Base-by-base conservation (phyloP, 2,797 vertebrate species). In the Sebastes paucispinis region DNA sequence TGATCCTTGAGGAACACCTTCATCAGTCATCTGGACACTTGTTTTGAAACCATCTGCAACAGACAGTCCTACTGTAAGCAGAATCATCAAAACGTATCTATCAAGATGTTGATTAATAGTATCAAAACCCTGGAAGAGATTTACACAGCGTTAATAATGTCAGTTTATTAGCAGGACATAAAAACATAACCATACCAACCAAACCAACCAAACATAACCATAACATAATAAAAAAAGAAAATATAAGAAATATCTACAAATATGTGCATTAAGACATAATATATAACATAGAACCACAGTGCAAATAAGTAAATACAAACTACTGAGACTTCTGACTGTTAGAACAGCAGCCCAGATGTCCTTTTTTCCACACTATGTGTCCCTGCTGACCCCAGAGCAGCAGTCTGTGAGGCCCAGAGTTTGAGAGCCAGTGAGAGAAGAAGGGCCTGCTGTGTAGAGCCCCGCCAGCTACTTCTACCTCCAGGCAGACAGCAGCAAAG, bases 401-500 rank as follows among this genome's bases (percentile, higher is more conserved):
- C 52, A 73, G 63, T 79, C 57, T 72, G 68, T 54, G 66, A 80
- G 75, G 68, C 63, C 63, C 8, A 36, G 27, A 32, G 24, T 66
- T 72, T 43, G 12, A 73, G 67, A 77, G 54, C 50, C 34, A 50
- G 43, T 24, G 59, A 64, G 52, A 16, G 73, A 58, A 79, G 52
- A 67, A 25, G 50, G 65, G 69, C 63, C 52, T 29, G 67, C 20
- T 72, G 55, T 65, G 47, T 68, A 72, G 79, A 70, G 52, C 3
- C 4, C 8, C 32, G 65, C 67, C 82, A 82, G 70, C 20, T 57
- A 39, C 52, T 32, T 69, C 43, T 64, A 79, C 73, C 87, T 86
- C 79, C 63, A 84, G 82, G 82, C 76, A 78, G 27, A 4, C 69
- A 25, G 52, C 66, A 76, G 58, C 64, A 89, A 82, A 77, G 64